Base-by-base conservation (phyloP, 2,113 vertebrate genomes). In the Boleophthalmus pectinirostris region DNA sequence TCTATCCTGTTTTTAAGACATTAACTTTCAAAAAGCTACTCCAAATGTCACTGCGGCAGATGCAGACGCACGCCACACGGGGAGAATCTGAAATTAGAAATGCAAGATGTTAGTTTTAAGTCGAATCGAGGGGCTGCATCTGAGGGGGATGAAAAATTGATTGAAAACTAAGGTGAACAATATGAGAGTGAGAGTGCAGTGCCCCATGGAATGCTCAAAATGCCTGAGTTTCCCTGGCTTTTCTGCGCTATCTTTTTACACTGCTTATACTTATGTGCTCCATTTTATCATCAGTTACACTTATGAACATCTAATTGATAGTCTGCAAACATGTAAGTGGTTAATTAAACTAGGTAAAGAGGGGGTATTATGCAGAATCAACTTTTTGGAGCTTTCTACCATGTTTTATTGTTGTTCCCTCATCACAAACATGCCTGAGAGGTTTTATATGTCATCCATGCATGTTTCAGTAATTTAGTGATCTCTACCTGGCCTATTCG, bases 141-240 rank as follows among this genome's bases (percentile, higher is more conserved):
- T 84, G 85, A 87, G 75, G 85, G 13, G 80, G 82, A 91, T 90
- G 79, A 89, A 91, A 90, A 90, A 89, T 87, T 86, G 79, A 91
- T 89, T 90, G 85, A 90, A 90, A 89, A 88, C 24, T 58, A 84
- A 92, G 87, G 86, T 92, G 90, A 90, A 92, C 90, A 89, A 90
- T 90, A 78, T 69, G 70, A 90, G 85, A 85, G 82, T 85, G 86
- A 86, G 81, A 80, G 85, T 84, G 86, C 77, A 76, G 83, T 79
- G 81, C 89, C 89, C 85, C 58, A 61, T 58, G 86, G 85, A 89
- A 80, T 66, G 73, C 74, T 43, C 21, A 81, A 83, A 90, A 86
- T 82, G 84, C 72, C 85, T 86, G 29, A 81, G 70, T 86, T 87
- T 82, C 81, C 16, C 65, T 88, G 79, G 84, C 81, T 78, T 81